A percentile compares a stretch with the other conserved stretches of the same genome.
Conservation (phyloP, 2,888 invertebrate genomes). For the Rotaria sp. region DNA sequence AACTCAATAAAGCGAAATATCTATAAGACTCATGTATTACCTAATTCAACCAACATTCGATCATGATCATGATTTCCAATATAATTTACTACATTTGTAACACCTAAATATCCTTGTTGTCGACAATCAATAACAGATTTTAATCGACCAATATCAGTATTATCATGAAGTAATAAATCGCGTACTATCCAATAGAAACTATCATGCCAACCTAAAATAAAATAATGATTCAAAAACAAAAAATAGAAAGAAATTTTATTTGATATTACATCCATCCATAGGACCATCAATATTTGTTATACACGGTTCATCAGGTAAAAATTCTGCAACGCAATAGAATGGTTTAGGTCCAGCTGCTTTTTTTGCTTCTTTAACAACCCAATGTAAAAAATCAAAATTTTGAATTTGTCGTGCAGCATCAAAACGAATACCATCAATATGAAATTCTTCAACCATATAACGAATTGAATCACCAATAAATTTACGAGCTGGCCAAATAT, state of each 20-base stretch:
- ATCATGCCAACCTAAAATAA: slow-evolving; percentile 18
- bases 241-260: too few relatives aligned
- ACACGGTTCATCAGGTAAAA: slow-evolving; percentile 19
- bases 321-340: slow-evolving; percentile 3
- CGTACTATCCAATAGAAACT: slow-evolving; percentile 12
- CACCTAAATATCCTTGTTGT: slow-evolving; percentile 22
- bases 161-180: neutral
- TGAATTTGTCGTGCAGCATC: slow-evolving; percentile 27
- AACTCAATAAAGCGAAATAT: too few relatives aligned
- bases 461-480: slow-evolving; percentile 17
- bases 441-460: slow-evolving; percentile 29
- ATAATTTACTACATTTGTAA: neutral
- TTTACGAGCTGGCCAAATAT: slow-evolving; percentile 26
- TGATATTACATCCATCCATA: slow-evolving; percentile 6
- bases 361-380: slow-evolving; percentile 6
- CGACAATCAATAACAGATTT: slow-evolving; percentile 16
- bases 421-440: slow-evolving; percentile 22
- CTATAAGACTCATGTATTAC: too few relatives aligned
- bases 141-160: neutral
- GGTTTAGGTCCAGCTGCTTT: neutral
- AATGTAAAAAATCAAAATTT: slow-evolving; percentile 30
- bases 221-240: too few relatives aligned
- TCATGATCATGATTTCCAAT: slow-evolving; percentile 31
- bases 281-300: slow-evolving; percentile 30
- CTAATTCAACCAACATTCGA: neutral